Percentiles rank a stretch among this genome's conserved stretches.
Conservation (phyloP, 2,113 vertebrate genomes). For the Calyptomena viridis region DNA sequence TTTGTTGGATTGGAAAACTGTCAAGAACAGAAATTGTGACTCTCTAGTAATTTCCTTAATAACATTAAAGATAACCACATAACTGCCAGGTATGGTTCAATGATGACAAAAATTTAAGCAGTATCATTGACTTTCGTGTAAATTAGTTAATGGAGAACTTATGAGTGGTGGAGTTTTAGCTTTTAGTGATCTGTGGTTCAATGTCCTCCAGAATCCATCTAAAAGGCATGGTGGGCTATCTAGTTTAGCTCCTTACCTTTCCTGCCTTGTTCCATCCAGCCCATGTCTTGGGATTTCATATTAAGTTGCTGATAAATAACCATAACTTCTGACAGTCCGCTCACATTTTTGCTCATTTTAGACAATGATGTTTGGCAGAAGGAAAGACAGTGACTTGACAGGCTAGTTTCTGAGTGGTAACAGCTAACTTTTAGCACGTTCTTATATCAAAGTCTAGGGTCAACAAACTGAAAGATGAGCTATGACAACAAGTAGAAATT, state of each 20-base stretch:
- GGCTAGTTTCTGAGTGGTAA: background rate
- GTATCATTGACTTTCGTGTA: background rate
- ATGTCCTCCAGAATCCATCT: background rate
- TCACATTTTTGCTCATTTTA: background rate
- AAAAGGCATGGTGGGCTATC: background rate
- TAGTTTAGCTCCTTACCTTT: background rate
- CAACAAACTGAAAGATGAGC: background rate
- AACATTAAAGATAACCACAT: background rate
- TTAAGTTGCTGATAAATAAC: background rate
- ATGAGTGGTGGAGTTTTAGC: background rate
- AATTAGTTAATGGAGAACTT: background rate
- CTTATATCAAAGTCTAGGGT: background rate
- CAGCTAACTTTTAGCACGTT: background rate
- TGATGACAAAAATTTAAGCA: background rate
- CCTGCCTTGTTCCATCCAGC: background rate
- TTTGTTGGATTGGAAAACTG: background rate
- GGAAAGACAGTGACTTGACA: background rate
- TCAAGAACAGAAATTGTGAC: background rate
- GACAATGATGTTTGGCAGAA: background rate
- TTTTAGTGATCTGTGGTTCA: background rate
- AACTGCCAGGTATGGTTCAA: background rate
- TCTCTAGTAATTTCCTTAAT: background rate
- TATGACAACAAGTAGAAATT: background rate
- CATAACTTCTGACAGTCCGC: background rate
- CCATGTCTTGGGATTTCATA: background rate